Conservation (phyloP, 2,888 invertebrate species). For the Acronicta alni region DNA sequence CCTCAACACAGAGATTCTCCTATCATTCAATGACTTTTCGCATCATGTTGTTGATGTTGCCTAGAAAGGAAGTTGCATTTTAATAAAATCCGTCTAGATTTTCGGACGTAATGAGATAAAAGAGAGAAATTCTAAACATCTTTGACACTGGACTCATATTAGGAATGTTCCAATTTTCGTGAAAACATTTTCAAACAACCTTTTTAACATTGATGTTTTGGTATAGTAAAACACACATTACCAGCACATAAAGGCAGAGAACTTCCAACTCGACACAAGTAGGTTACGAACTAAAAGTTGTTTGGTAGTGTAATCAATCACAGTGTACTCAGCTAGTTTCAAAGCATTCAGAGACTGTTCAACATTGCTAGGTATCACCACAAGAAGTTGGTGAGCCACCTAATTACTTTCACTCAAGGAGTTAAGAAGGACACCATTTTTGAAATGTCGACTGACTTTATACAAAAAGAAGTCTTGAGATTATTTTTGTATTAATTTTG, state of each 20-base stretch:
- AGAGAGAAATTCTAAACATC: too few species aligned
- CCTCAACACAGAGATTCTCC: too few species aligned
- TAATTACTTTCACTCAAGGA: constrained; percentile 11
- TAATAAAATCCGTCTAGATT: too few species aligned
- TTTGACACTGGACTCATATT: too few species aligned
- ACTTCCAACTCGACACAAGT: constrained; percentile 37
- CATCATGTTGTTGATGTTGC: too few species aligned
- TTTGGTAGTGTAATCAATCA: constrained; percentile 47
- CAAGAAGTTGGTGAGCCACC: constrained; percentile 8
- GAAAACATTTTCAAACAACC: background rate
- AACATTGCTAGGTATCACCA: constrained; percentile 14
- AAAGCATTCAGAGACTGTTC: constrained; percentile 14
- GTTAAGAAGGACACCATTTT: background rate
- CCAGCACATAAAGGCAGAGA: constrained; percentile 12
- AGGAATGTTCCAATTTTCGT: background rate
- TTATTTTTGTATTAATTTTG: too few species aligned
- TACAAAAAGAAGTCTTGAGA: background rate
- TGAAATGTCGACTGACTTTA: background rate
- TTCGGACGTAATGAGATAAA: too few species aligned
- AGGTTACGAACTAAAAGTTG: constrained; percentile 38
- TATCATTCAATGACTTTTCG: too few species aligned
- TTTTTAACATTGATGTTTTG: background rate
- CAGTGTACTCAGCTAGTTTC: constrained; percentile 26
- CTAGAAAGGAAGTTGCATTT: too few species aligned
- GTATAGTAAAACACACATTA: constrained; percentile 4